A percentile compares a stretch with the other conserved stretches of the same genome.
phyloP scores from a whole-genome alignment of 1,140 invertebrate species.

The Helicoverpa armigera region DNA sequence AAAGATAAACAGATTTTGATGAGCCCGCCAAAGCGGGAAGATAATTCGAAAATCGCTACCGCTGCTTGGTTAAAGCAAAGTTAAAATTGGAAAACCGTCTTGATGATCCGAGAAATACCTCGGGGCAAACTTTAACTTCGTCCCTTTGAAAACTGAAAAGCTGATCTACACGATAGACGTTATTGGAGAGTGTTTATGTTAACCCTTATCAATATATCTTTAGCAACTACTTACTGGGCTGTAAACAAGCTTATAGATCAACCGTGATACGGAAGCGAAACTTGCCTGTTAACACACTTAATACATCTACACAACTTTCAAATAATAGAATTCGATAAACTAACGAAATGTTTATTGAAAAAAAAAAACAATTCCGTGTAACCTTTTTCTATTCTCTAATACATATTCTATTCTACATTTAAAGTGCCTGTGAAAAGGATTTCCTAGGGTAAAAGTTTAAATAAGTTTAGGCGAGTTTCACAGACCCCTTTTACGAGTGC shows the following conservation, averaged over 20 bases:
- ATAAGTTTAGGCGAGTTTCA: constrained; percentile 83
- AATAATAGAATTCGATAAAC: too few relatives aligned
- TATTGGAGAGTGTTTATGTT: constrained; percentile 63
- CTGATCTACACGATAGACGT: constrained; percentile 62
- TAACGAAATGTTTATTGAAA: constrained; percentile 45
- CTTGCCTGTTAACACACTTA: background rate
- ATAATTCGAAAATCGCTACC: constrained; percentile 77
- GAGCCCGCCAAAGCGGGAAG: constrained; percentile 72
- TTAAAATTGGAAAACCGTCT: constrained; percentile 82
- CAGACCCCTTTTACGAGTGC: constrained; percentile 81
- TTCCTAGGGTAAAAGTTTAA: constrained; percentile 84
- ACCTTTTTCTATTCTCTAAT: constrained; percentile 68
- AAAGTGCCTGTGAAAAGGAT: constrained; percentile 81
- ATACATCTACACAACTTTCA: too few relatives aligned
- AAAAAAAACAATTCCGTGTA: constrained; percentile 60
- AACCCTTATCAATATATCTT: constrained; percentile 66
- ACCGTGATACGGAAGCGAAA: constrained; percentile 30
- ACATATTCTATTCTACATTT: constrained; percentile 81
- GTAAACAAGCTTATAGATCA: constrained; percentile 50
- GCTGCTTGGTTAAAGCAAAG: constrained; percentile 67
- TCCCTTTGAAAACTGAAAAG: constrained; percentile 74
- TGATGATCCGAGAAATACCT: constrained; percentile 80
- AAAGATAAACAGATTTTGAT: constrained; percentile 76
- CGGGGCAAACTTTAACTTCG: constrained; percentile 73
- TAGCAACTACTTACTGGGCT: constrained; percentile 54